Conservation (phyloP, 2,113 vertebrate species). For the Paratilapia polleni region DNA sequence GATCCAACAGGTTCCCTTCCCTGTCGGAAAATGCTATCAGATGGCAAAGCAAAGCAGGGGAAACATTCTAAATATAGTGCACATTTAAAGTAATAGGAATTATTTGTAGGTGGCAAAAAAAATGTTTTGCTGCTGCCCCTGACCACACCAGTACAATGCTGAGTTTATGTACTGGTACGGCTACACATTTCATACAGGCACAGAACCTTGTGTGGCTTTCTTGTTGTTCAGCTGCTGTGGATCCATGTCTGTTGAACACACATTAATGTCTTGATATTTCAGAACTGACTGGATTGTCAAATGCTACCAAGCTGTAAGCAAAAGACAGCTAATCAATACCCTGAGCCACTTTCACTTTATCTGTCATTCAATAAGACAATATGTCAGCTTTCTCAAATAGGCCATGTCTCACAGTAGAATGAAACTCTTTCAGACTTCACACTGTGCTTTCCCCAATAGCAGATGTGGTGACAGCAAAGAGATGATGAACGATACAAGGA, state of each 20-base stretch:
- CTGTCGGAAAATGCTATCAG: not conserved
- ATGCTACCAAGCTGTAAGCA: slow-evolving; percentile 7
- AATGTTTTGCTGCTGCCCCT: too few relatives aligned
- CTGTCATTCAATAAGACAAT: slow-evolving; percentile 44
- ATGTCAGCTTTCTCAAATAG: slow-evolving; percentile 40
- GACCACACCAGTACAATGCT: not conserved
- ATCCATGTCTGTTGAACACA: not conserved
- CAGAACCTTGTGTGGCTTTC: not conserved
- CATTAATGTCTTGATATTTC: slow-evolving; percentile 28
- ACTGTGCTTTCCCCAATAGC: slow-evolving; percentile 30
- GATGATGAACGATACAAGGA: slow-evolving; percentile 62
- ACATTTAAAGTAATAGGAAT: too few relatives aligned
- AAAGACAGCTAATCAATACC: slow-evolving; percentile 53
- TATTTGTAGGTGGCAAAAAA: not conserved
- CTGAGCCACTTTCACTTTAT: slow-evolving; percentile 27
- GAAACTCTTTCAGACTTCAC: slow-evolving; percentile 43
- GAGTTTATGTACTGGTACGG: not conserved
- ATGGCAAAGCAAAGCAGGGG: too few relatives aligned
- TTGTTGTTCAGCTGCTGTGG: not conserved
- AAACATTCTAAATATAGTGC: too few relatives aligned
- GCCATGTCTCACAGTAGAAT: slow-evolving; percentile 35
- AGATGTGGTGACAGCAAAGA: slow-evolving; percentile 56
- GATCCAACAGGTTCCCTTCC: not conserved
- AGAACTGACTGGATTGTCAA: slow-evolving; percentile 17
- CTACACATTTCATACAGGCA: not conserved